Evolutionary conservation across 2,113 vertebrate genomes (phyloP), one percentile per base, ranked within the genome.

Genomic region (Panurus biarmicus): DNA sequence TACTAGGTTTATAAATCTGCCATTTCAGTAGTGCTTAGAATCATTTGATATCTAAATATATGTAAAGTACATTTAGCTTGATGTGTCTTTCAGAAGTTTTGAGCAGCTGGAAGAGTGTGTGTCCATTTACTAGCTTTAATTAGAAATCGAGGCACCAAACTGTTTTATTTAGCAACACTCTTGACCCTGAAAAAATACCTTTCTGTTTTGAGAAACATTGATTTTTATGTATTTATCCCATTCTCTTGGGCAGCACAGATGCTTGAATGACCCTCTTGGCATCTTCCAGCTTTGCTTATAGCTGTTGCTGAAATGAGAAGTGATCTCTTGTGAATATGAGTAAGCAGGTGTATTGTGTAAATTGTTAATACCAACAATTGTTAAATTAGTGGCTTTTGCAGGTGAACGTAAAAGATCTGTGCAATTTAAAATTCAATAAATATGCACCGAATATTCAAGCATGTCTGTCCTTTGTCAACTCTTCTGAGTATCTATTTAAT

Each of bases 351-450:
- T 29, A 15, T 48, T 75, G 18, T 64, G 26, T 56, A 61, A 85
- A 28, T 48, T 64, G 44, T 51, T 72, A 76, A 50, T 73, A 33
- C 9, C 31, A 24, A 54, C 33, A 62, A 4, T 23, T 71, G 62
- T 78, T 78, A 78, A 58, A 57, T 50, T 33, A 35, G 18, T 81
- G 22, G 26, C 14, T 66, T 85, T 35, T 76, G 31, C 31, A 66
- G 47, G 54, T 12, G 6, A 62, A 29, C 7, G 2, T 50, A 18
- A 65, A 65, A 95, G 65, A 51, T 81, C 11, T 91, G 48, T 93
- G 42, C 54, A 72, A 31, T 66, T 65, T 72, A 57, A 82, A 91
- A 42, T 3, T 57, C 20, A 96, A 90, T 96, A 96, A 96, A 96
- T 79, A 12, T 2, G 31, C 44, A 45, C 14, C 10, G 80, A 33